Conservation (phyloP, 2,888 invertebrate genomes). For the Orthosia gothica region DNA sequence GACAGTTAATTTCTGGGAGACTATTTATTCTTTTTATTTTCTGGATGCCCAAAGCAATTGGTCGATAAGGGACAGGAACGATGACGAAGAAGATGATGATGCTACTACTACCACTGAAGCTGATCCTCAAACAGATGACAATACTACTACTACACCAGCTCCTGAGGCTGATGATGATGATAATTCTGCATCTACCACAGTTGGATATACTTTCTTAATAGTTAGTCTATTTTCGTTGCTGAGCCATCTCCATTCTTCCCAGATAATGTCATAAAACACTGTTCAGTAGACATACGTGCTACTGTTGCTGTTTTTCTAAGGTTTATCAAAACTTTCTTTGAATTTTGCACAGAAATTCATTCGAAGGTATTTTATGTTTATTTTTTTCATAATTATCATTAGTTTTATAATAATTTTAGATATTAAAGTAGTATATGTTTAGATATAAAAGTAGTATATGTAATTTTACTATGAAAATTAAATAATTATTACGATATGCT, state of each 20-base stretch:
- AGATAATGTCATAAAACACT: slow-evolving; percentile 76
- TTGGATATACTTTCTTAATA: slow-evolving; percentile 82
- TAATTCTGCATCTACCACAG: slow-evolving; percentile 79
- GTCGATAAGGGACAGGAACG: slow-evolving; percentile 70
- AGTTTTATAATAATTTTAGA: slow-evolving; percentile 23
- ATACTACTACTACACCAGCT: background rate
- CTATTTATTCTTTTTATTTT: slow-evolving; percentile 80
- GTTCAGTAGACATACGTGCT: slow-evolving; percentile 66
- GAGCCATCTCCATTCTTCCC: slow-evolving; percentile 75
- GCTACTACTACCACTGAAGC: background rate
- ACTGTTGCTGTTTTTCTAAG: slow-evolving; percentile 58
- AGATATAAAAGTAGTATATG: background rate
- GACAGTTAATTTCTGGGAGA: slow-evolving; percentile 81
- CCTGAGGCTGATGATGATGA: slow-evolving; percentile 47
- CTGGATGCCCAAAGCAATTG: slow-evolving; percentile 82
- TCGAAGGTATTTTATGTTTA: slow-evolving; percentile 40
- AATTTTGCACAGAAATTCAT: slow-evolving; percentile 68
- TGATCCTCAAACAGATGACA: no score
- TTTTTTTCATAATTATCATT: background rate
- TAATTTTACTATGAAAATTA: no score
- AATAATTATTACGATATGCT: background rate
- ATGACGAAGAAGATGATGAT: slow-evolving; percentile 53
- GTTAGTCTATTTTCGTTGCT: slow-evolving; percentile 77
- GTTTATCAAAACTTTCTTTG: slow-evolving; percentile 50
- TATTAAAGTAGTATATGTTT: slow-evolving; percentile 12